phyloP scores from a whole-genome alignment of 2,888 invertebrate genomes.

The Dicyrtomina minuta region DNA sequence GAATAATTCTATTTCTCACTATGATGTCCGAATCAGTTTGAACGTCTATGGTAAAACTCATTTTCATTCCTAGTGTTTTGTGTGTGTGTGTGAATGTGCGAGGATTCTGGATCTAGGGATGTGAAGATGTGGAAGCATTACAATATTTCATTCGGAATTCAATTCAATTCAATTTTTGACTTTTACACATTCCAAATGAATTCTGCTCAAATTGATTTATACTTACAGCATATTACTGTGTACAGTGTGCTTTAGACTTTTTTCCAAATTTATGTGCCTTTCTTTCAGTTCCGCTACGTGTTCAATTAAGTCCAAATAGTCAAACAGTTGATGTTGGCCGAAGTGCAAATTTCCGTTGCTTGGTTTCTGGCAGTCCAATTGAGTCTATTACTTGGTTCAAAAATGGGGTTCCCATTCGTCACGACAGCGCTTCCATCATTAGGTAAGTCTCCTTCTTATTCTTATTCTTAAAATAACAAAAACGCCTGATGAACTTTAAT shows the following conservation, averaged over 20 bases:
- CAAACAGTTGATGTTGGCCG: constrained; percentile 80
- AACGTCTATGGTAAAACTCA: constrained; percentile 80
- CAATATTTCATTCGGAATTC: too few species aligned
- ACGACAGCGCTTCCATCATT: constrained; percentile 22
- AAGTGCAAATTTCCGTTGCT: constrained; percentile 82
- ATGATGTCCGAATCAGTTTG: constrained; percentile 73
- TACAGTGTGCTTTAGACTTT: too few species aligned
- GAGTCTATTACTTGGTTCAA: constrained; percentile 77
- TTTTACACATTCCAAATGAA: too few species aligned
- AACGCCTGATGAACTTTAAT: too few species aligned
- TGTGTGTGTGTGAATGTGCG: too few species aligned
- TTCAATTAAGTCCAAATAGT: constrained; percentile 64
- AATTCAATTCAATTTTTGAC: too few species aligned
- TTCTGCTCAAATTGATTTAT: too few species aligned
- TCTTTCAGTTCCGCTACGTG: constrained; percentile 75
- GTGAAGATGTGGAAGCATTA: too few species aligned
- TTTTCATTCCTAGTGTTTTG: too few species aligned
- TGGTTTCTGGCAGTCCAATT: constrained; percentile 82
- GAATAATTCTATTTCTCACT: constrained; percentile 84
- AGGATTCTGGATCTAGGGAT: too few species aligned
- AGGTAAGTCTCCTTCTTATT: constrained; percentile 12
- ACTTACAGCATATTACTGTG: too few species aligned
- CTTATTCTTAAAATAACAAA: too few species aligned
- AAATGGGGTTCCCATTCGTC: constrained; percentile 61
- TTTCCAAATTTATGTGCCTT: constrained; percentile 48